These are phyloP conservation scores for Pluvialis apricaria DNA, from an alignment of 2,113 vertebrate genomes.

Conservation along the genomic window DNA sequence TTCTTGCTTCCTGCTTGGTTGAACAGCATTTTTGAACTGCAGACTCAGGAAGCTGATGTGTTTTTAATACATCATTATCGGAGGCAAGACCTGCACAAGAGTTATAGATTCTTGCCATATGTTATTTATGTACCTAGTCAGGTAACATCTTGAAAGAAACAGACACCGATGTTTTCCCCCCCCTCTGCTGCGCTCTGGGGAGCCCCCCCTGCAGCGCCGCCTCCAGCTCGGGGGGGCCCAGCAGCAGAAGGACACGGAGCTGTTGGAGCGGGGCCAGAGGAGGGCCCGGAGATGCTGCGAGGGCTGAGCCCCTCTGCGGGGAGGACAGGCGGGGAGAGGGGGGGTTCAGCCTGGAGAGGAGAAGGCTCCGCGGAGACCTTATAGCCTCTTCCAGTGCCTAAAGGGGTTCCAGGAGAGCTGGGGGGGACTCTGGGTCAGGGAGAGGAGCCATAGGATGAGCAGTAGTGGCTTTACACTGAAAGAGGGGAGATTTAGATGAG, in stretches of 20 bases:
- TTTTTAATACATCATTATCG: not conserved
- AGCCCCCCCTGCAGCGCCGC: not conserved
- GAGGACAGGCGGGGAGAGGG: not conserved
- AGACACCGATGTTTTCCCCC: not conserved
- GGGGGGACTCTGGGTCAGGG: not conserved
- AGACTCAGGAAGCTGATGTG: not conserved
- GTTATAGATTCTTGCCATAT: not conserved
- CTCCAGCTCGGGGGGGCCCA: not conserved
- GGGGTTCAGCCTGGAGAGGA: not conserved
- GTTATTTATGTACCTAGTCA: not conserved
- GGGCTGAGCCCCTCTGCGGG: not conserved
- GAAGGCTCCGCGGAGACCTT: not conserved
- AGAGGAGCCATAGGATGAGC: not conserved
- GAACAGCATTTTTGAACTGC: not conserved
- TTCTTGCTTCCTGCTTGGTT: not conserved
- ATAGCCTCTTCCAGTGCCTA: not conserved
- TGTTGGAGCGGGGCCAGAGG: not conserved
- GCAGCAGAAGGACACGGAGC: not conserved
- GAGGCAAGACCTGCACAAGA: not conserved
- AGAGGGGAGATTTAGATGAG: not conserved
- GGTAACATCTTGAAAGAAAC: slow-evolving; percentile 12
- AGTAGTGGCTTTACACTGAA: not conserved
- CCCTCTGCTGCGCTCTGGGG: not conserved
- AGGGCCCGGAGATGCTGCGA: not conserved
- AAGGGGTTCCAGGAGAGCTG: no score